Evolutionary conservation across 2,888 invertebrate species (phyloP), one percentile per base, ranked within the genome.

Genomic region (Ectropis crepuscularia): DNA sequence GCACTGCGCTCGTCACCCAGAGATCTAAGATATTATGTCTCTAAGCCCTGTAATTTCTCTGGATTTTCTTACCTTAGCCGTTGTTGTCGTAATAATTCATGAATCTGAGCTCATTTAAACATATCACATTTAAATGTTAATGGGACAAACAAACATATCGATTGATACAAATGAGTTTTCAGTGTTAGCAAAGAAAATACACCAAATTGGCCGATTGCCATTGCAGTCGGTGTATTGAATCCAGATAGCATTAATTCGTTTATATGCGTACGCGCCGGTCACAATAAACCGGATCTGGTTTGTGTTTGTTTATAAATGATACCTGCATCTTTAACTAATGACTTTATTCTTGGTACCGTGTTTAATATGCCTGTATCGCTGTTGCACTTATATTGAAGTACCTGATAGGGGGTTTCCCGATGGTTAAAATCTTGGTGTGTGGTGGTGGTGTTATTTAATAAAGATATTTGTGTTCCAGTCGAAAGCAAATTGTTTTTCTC

Each of bases 151-250:
- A 63, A 68, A 66, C 63, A 64, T 62, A 57, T 42, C 38, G 51
- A 53, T 39, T 6, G 37, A 10, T 45, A 46, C 43, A 39, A 45
- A 58, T 53, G 41, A 43, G 36, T 50, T 54, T 63, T 37, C 45
- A 36, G 51, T 38, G 16, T 28, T 28, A 28, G 4, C 2, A 68
- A 74, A 73, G 68, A 73, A 67, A 60, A 62, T 54, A 67, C 69
- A 63, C 55, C 78, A 78, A 77, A 73, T 87, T 88, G 88, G 89
- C 86, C 53, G 5, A 2, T 0, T 69, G 87, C 88, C 88, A 86
- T 68, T 65, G 53, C 74, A 67, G 77, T 77, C 81, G 79, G 80
- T 75, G 74, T 77, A 79, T 76, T 72, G 74, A 75, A 75, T 65
- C 75, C 76, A 78, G 79, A 82, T 77, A 68, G 71, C 81, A 85